Base-by-base conservation (phyloP, 1,140 invertebrate species). In the Aphelenchoides besseyi region DNA sequence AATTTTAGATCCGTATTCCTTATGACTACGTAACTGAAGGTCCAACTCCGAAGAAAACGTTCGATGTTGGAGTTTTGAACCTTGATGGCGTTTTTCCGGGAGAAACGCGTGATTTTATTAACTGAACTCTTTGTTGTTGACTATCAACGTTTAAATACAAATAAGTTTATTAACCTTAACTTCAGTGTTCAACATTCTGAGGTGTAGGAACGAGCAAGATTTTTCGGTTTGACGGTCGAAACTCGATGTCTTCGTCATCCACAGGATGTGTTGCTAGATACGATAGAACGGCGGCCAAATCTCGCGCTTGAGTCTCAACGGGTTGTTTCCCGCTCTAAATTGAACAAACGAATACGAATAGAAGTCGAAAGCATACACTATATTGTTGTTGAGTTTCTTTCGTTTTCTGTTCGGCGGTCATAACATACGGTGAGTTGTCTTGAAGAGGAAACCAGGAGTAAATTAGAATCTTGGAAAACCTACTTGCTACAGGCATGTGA, bases 201-300 rank as follows among this genome's bases (percentile, higher is more conserved):
- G 5, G n/a, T n/a, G n/a, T 8, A 41, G 63, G 63, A 18, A 66
- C 63, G 1, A 66, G 32, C 12, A 37, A n/a, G 12, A 66, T 30
- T 16, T 29, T 66, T 12, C 30, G 16, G 8, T 66, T 37, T 2
- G 30, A 16, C 30, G 63, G 63, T n/a, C 32, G 16, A 30, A 66
- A 29, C 12, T 1, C 32, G 8, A 1, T 1, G 26, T 66, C 26
- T 26, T 66, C 63, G 12, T 32, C 1, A 29, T 66, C 1, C 0
- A 66, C 0, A 23, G 63, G 63, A 53, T 66, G 30, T 23, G 9
- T 30, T 29, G 63, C 63, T 2, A 66, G 63, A 53, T 66, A 66
- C 1, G 63, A 66, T 2, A 66, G 16, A 53, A 66, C 36, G n/a
- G 28, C 63, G 1, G 63, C 63, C 32, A 66, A 29, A n/a, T n/a